phyloP scores from a whole-genome alignment of 1,140 invertebrate species.

The Sinella curviseta region DNA sequence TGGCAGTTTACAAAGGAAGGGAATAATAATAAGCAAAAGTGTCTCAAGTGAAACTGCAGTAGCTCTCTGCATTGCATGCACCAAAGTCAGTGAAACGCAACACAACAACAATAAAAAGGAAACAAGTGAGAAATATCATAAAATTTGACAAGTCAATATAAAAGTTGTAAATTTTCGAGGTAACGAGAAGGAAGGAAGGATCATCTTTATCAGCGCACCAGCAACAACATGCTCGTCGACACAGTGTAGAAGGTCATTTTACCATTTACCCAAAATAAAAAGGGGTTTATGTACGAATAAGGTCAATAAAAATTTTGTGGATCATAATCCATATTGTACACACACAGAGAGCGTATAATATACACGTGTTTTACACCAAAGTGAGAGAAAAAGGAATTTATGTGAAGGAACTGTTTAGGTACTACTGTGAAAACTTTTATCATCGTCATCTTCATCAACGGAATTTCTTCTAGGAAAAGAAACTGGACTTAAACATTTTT shows the following conservation, averaged over 20 bases:
- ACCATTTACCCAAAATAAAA: background rate
- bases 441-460: too few species aligned
- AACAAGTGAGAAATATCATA: slow-evolving; percentile 18
- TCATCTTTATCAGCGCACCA: background rate
- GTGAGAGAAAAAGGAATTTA: too few species aligned
- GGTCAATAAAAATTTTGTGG: background rate
- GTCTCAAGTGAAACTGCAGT: background rate
- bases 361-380: too few species aligned
- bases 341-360: too few species aligned
- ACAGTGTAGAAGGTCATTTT: background rate
- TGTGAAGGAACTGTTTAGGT: too few species aligned
- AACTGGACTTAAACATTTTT: too few species aligned
- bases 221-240: background rate
- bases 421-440: too few species aligned
- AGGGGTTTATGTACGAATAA: background rate
- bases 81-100: background rate
- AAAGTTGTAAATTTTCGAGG: slow-evolving; percentile 18
- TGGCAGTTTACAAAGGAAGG: background rate
- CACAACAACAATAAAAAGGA: slow-evolving; percentile 4
- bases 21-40: background rate
- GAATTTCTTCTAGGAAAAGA: too few species aligned
- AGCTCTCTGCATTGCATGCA: background rate
- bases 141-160: slow-evolving; percentile 26
- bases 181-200: slow-evolving; percentile 3
- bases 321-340: background rate